Evolutionary conservation across 2,888 invertebrate genomes (phyloP).

Genomic region (Trisateles emortualis): DNA sequence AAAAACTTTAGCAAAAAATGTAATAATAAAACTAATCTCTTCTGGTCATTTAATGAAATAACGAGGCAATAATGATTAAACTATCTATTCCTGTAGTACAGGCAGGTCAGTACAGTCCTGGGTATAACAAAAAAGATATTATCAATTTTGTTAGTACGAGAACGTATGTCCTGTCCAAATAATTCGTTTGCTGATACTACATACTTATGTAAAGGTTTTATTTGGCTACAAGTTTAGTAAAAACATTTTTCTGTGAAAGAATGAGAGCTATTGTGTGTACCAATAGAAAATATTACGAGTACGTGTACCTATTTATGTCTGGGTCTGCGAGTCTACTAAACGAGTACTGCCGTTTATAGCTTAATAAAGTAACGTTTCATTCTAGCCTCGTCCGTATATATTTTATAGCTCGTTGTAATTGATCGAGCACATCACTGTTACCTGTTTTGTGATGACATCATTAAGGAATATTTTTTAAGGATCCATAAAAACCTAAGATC

Average conservation of each 20-base stretch:
- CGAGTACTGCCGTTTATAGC: constrained; percentile 53
- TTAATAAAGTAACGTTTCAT: constrained; percentile 58
- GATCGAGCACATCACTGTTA: constrained; percentile 57
- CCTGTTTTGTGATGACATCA: constrained; percentile 36
- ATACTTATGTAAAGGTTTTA: background rate
- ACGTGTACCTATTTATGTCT: constrained; percentile 37
- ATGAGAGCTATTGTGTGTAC: constrained; percentile 26
- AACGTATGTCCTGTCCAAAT: no score
- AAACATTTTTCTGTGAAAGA: constrained; percentile 23
- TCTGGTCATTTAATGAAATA: no score
- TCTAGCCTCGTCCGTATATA: constrained; percentile 49
- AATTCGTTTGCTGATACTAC: no score
- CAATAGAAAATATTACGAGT: constrained; percentile 38
- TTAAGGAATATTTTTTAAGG: constrained; percentile 31
- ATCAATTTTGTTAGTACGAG: no score
- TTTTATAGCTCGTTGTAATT: constrained; percentile 60
- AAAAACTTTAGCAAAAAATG: no score
- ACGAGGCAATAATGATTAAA: no score
- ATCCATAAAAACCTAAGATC: constrained; percentile 19
- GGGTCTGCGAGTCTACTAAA: constrained; percentile 36
- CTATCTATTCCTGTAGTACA: no score
- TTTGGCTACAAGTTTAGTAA: constrained; percentile 14
- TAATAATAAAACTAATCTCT: no score
- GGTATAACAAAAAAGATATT: no score
- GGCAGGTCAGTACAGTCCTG: no score